Conservation (phyloP, 2,113 vertebrate species). For the Pedionomus torquatus region DNA sequence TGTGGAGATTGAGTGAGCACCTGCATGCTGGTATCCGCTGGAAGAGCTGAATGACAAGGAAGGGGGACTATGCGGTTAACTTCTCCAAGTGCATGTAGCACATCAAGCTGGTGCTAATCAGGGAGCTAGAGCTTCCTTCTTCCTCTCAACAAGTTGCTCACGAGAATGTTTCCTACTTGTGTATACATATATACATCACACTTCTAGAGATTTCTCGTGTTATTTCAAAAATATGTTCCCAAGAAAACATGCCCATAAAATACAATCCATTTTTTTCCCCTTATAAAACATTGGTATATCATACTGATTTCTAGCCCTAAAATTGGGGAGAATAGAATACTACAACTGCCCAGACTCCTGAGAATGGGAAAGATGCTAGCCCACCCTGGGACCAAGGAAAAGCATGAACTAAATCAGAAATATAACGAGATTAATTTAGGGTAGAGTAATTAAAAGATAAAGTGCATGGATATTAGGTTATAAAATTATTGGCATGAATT, state of each 20-base stretch:
- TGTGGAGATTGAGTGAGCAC: neutral
- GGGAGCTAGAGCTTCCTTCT: neutral
- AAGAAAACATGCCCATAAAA: neutral
- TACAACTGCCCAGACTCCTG: neutral
- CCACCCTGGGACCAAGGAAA: neutral
- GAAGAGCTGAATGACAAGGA: neutral
- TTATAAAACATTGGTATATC: neutral
- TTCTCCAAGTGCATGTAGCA: neutral
- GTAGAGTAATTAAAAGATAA: slow-evolving; percentile 63
- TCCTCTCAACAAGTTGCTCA: neutral
- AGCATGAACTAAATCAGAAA: slow-evolving; percentile 49
- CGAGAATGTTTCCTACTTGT: neutral
- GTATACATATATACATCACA: neutral
- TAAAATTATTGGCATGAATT: slow-evolving; percentile 58
- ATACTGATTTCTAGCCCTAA: neutral
- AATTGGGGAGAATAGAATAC: neutral
- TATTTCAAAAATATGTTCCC: neutral
- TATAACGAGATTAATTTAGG: slow-evolving; percentile 50
- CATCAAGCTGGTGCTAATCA: neutral
- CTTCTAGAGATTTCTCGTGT: neutral
- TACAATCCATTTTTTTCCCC: neutral
- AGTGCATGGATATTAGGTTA: slow-evolving; percentile 44
- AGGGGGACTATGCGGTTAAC: neutral
- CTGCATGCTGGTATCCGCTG: neutral
- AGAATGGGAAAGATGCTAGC: neutral